phyloP scores from a whole-genome alignment of 1,140 invertebrate genomes.

The Pseudomyrmex dendroicus region DNA sequence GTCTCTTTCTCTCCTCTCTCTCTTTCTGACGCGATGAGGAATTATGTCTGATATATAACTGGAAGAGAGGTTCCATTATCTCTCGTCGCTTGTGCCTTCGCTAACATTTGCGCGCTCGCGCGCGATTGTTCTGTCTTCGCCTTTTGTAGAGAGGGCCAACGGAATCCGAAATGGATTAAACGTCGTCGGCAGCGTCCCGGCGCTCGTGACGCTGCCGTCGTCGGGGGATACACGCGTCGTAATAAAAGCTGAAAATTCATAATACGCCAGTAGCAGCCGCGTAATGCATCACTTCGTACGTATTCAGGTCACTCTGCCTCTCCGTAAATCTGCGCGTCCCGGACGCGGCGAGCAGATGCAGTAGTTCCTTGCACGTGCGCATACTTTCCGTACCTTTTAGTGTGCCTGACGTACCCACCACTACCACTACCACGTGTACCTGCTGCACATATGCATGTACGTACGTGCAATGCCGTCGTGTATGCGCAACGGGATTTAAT shows the following conservation, averaged over 20 bases:
- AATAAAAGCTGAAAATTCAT: constrained; percentile 75
- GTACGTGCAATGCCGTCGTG: not conserved
- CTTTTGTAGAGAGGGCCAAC: constrained; percentile 48
- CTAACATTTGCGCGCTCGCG: constrained; percentile 47
- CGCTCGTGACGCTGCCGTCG: constrained; percentile 8
- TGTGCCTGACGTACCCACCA: not conserved
- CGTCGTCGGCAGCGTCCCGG: constrained; percentile 22
- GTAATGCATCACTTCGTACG: constrained; percentile 73
- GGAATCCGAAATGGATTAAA: constrained; percentile 47
- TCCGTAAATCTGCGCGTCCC: constrained; percentile 43
- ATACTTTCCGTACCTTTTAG: constrained; percentile 40
- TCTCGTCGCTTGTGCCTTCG: constrained; percentile 46
- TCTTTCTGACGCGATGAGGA: not conserved
- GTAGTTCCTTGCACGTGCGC: constrained; percentile 41
- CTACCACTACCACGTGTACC: not conserved
- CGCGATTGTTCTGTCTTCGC: constrained; percentile 55
- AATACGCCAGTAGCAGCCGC: constrained; percentile 64
- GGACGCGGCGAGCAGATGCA: constrained; percentile 38
- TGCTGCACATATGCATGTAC: not conserved
- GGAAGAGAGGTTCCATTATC: constrained; percentile 49
- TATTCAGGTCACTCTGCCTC: constrained; percentile 68
- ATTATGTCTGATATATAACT: constrained; percentile 56
- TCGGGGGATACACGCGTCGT: constrained; percentile 48
- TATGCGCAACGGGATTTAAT: constrained; percentile 20
- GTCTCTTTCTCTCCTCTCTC: not conserved